Percentiles rank a stretch among this genome's conserved stretches.
These are phyloP conservation scores for Sciurus vulgaris DNA, from an alignment of 2,797 vertebrate species.

Conservation along the genomic window DNA sequence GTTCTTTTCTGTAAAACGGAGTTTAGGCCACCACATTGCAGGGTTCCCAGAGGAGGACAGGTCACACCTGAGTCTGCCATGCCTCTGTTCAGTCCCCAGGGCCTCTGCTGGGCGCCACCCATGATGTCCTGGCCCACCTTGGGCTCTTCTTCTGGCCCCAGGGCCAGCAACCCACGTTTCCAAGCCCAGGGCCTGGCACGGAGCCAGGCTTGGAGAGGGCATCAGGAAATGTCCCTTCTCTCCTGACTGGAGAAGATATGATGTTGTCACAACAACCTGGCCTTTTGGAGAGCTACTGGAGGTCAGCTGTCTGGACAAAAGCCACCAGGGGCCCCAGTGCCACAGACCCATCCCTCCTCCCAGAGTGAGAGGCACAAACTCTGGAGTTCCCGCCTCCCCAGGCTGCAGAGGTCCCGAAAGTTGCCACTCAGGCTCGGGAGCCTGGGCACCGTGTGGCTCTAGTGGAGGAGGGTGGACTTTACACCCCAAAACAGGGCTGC, in stretches of 20 bases:
- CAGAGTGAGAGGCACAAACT: no score
- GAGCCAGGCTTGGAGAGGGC: not conserved
- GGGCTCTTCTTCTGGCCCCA: not conserved
- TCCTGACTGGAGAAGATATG: fast-evolving
- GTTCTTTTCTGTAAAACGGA: not conserved
- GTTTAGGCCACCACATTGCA: fast-evolving
- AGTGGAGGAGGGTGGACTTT: not conserved
- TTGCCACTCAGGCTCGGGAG: fast-evolving
- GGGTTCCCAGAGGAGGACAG: not conserved
- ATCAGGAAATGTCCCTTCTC: not conserved
- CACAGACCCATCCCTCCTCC: no score
- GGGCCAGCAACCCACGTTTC: not conserved
- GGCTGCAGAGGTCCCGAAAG: not conserved
- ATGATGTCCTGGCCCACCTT: fast-evolving
- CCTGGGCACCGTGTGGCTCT: fast-evolving
- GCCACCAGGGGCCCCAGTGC: fast-evolving
- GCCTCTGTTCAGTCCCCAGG: not conserved
- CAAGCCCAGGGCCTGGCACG: fast-evolving
- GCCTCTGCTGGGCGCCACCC: no score
- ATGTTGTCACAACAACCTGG: fast-evolving
- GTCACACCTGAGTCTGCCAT: fast-evolving
- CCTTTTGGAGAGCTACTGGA: fast-evolving
- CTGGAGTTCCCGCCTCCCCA: no score
- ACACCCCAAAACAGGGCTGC: not conserved
- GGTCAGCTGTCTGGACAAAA: not conserved